Percentiles rank a stretch among this genome's conserved stretches.
Conservation (phyloP, 2,888 invertebrate species). For the Melieria crassipennis region DNA sequence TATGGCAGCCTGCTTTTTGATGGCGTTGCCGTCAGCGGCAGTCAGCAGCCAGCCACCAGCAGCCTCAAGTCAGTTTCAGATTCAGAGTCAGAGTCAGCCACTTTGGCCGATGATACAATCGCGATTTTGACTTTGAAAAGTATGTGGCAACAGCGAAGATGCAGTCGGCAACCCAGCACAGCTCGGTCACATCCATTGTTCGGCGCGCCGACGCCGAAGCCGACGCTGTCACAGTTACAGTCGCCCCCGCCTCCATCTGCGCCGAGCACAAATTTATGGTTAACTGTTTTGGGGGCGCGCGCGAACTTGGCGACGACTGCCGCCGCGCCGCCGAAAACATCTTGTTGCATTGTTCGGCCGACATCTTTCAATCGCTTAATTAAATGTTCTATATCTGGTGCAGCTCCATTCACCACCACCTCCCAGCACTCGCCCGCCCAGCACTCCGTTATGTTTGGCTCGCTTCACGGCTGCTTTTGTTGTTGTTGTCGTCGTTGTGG, state of each 20-base stretch:
- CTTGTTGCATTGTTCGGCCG: constrained; percentile 52
- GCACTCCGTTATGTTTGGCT: too few relatives aligned
- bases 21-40: constrained; percentile 41
- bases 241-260: constrained; percentile 12
- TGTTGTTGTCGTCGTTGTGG: neutral
- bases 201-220: constrained; percentile 2
- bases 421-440: neutral
- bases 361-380: constrained; percentile 62
- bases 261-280: constrained; percentile 27
- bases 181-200: neutral
- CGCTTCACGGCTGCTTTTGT: neutral
- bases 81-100: neutral
- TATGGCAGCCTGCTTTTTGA: constrained; percentile 19
- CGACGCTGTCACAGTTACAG: too few relatives aligned
- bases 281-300: constrained; percentile 20
- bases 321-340: constrained; percentile 35
- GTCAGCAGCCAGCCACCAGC: constrained; percentile 13
- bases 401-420: neutral
- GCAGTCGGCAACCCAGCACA: constrained; percentile 2
- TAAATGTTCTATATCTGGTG: constrained; percentile 50
- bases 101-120: constrained; percentile 55
- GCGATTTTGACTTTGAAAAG: constrained; percentile 61
- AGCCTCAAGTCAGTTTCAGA: constrained; percentile 1
- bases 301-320: constrained; percentile 19
- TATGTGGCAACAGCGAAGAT: constrained; percentile 31